Percentiles rank a stretch among this genome's conserved stretches.
Conservation (phyloP, 1,140 invertebrate genomes). For the Dreissena rostriformis region DNA sequence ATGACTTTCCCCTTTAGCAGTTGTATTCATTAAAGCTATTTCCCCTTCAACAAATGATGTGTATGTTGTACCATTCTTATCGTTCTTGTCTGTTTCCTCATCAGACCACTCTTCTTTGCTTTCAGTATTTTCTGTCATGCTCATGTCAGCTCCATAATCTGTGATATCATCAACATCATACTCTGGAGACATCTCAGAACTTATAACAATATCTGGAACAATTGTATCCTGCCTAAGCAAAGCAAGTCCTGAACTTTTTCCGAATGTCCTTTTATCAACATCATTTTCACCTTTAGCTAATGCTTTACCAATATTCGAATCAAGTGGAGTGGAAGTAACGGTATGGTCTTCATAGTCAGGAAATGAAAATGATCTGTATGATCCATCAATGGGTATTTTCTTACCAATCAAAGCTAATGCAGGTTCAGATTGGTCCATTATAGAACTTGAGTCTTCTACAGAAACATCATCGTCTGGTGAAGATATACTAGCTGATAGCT, state of each 20-base stretch:
- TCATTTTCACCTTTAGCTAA: neutral
- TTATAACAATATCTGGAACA: conserved; percentile 43
- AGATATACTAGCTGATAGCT: neutral
- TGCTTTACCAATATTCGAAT: neutral
- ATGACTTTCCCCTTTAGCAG: neutral
- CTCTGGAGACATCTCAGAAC: conserved; percentile 30
- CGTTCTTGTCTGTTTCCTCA: neutral
- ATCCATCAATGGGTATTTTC: neutral
- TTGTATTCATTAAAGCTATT: neutral
- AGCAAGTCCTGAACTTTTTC: neutral
- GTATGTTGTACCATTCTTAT: neutral
- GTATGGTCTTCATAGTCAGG: neutral
- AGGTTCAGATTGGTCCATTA: neutral
- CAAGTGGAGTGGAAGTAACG: no score
- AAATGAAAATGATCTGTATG: conserved; percentile 8
- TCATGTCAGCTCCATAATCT: conserved; percentile 6
- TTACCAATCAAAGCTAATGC: neutral
- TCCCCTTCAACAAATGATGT: neutral
- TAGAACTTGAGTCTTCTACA: neutral
- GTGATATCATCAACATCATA: conserved; percentile 4
- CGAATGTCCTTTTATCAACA: neutral
- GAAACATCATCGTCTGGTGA: neutral
- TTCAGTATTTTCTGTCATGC: conserved; percentile 5
- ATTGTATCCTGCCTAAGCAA: conserved; percentile 41
- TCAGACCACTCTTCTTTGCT: neutral